Evolutionary conservation across 1,140 invertebrate genomes (phyloP).

Genomic region (Frieseomelitta varia): DNA sequence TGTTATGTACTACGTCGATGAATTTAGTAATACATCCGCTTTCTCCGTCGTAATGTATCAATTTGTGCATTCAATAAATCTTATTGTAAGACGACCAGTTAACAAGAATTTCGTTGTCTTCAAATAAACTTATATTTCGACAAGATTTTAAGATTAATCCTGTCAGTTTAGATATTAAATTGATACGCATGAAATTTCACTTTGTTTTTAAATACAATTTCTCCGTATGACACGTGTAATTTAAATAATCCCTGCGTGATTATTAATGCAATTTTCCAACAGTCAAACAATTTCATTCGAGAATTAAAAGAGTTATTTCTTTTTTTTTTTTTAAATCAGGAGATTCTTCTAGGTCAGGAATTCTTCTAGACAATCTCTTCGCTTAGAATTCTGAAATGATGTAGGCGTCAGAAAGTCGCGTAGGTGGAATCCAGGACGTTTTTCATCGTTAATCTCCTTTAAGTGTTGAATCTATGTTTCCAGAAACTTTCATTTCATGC

Average conservation of each 20-base stretch:
- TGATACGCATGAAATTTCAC: background rate
- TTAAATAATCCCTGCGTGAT: no score
- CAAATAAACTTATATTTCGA: background rate
- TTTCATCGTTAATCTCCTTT: no score
- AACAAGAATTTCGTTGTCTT: background rate
- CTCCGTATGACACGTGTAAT: no score
- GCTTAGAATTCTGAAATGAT: no score
- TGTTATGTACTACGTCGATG: background rate
- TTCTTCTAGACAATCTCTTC: no score
- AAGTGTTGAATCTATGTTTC: no score
- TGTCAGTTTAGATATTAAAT: background rate
- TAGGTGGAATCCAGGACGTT: no score
- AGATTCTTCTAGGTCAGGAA: background rate
- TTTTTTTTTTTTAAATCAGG: no score
- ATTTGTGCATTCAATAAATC: no score
- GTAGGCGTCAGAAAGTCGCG: no score
- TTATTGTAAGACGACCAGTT: background rate
- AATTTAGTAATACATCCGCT: background rate
- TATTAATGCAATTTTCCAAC: background rate
- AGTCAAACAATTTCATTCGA: background rate
- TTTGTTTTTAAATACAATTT: background rate
- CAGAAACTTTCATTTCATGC: no score
- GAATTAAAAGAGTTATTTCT: background rate
- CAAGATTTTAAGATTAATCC: no score
- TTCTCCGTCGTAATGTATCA: background rate